Percentiles rank a stretch among this genome's conserved stretches.
Conservation (phyloP, 2,113 vertebrate genomes). For the Morphnarchus princeps region DNA sequence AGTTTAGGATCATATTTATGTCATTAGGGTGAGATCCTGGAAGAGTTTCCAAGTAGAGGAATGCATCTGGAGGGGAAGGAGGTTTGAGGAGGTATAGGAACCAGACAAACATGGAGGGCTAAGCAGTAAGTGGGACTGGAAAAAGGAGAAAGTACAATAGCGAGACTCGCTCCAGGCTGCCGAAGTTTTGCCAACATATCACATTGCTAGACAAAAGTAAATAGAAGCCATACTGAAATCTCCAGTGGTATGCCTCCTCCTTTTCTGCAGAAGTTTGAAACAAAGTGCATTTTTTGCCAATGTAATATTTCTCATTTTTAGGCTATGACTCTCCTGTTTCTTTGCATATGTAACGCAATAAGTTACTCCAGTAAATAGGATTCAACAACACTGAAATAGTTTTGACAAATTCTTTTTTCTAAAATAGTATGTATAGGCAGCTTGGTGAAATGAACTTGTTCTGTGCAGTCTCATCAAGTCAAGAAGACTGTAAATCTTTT, state of each 20-base stretch:
- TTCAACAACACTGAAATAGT: background rate
- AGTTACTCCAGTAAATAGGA: background rate
- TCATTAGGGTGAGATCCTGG: background rate
- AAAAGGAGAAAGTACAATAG: background rate
- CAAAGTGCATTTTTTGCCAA: background rate
- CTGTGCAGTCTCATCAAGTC: background rate
- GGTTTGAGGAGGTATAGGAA: background rate
- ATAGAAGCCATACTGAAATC: background rate
- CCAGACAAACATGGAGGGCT: fast-evolving
- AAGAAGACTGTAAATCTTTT: background rate
- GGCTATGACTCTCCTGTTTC: background rate
- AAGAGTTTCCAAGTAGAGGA: background rate
- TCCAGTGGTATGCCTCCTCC: background rate
- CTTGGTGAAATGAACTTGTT: background rate
- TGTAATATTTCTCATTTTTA: background rate
- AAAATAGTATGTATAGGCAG: background rate
- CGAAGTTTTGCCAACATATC: background rate
- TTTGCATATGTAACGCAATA: background rate
- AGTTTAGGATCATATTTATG: background rate
- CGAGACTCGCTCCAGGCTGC: fast-evolving
- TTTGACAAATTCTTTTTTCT: background rate
- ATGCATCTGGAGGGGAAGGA: background rate
- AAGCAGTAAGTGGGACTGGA: background rate
- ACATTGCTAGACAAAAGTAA: background rate
- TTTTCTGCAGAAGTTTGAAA: background rate